Evolutionary conservation across 2,113 vertebrate species (phyloP).

Genomic region (Delphinapterus leucas): DNA sequence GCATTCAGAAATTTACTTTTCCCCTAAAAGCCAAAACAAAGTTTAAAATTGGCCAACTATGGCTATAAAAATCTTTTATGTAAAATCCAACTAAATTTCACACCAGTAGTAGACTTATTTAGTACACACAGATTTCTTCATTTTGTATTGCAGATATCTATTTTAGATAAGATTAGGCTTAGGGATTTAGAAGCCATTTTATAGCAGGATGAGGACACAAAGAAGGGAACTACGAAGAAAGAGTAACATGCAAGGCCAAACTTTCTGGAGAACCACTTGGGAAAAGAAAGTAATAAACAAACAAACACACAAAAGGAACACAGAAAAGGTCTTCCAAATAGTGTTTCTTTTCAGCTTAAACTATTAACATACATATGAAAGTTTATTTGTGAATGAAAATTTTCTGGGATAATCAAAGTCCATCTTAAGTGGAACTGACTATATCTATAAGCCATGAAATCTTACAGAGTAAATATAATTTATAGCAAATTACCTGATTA

Average conservation of each 20-base stretch:
- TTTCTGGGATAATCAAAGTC: slow-evolving; percentile 42
- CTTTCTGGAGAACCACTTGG: background rate
- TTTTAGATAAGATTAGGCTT: slow-evolving; percentile 18
- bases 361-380: slow-evolving; percentile 17
- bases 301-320: slow-evolving; percentile 17
- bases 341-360: slow-evolving; percentile 31
- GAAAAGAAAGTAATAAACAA: slow-evolving; percentile 45
- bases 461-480: slow-evolving; percentile 47
- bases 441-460: slow-evolving; percentile 37
- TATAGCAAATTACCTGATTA: slow-evolving; percentile 91
- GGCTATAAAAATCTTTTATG: slow-evolving; percentile 62
- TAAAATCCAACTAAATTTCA: slow-evolving; percentile 76
- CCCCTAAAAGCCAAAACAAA: slow-evolving; percentile 69
- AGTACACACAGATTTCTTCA: slow-evolving; percentile 60
- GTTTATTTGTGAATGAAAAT: slow-evolving; percentile 31
- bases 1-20: slow-evolving; percentile 68
- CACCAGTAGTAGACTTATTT: slow-evolving; percentile 62
- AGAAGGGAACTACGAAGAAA: slow-evolving; percentile 26
- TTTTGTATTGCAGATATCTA: slow-evolving; percentile 38
- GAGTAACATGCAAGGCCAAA: background rate
- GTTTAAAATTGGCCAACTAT: slow-evolving; percentile 66
- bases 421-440: slow-evolving; percentile 41
- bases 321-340: slow-evolving; percentile 21
- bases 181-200: slow-evolving; percentile 34
- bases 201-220: background rate